phyloP scores from a whole-genome alignment of 2,113 vertebrate genomes.

The Atrichornis clamosus region DNA sequence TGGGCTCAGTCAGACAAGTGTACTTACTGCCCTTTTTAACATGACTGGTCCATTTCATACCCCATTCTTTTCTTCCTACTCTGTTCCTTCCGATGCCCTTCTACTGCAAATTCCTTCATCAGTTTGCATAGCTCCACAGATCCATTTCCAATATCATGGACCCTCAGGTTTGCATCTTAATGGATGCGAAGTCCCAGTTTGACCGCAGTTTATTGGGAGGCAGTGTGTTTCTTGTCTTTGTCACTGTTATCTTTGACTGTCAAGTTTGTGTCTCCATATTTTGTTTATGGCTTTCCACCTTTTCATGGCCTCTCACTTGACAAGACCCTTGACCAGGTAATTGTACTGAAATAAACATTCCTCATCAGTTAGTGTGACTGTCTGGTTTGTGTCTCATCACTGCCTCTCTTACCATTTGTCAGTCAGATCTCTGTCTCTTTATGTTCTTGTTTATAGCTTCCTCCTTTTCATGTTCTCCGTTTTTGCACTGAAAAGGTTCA shows the following conservation, averaged over 20 bases:
- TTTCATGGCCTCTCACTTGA: not conserved
- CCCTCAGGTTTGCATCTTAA: not conserved
- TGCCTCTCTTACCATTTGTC: not conserved
- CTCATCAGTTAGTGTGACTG: not conserved
- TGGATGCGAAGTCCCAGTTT: not conserved
- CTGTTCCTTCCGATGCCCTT: not conserved
- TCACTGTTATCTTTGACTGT: not conserved
- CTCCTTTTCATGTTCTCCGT: not conserved
- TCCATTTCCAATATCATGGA: not conserved
- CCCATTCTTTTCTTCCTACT: not conserved
- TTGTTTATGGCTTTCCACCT: not conserved
- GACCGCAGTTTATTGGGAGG: not conserved
- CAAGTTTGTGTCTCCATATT: not conserved
- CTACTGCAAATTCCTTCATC: not conserved
- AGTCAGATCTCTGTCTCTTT: not conserved
- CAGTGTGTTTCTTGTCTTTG: not conserved
- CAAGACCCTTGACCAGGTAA: not conserved
- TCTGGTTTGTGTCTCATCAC: not conserved
- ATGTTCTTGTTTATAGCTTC: not conserved
- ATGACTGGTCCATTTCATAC: not conserved
- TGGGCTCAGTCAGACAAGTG: not conserved
- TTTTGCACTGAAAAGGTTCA: not conserved
- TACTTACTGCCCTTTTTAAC: not conserved
- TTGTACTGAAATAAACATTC: not conserved
- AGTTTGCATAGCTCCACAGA: not conserved